phyloP scores from a whole-genome alignment of 1,140 invertebrate species.

The Ctenoplectra terminalis region DNA sequence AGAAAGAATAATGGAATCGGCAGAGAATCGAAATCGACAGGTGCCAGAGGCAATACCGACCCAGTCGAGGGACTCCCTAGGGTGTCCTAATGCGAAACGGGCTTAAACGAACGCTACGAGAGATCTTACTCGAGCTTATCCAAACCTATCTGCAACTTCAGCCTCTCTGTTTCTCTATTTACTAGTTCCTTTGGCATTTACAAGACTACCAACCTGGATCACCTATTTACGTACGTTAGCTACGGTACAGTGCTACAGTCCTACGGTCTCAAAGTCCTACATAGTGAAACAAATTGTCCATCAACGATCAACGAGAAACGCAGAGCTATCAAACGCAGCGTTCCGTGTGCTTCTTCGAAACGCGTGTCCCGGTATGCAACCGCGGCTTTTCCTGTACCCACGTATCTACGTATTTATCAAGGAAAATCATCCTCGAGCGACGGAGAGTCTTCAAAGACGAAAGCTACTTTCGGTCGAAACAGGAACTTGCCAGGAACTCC shows the following conservation, averaged over 20 bases:
- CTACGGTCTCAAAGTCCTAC: not conserved
- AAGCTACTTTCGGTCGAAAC: slow-evolving; percentile 44
- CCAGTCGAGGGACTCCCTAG: slow-evolving; percentile 3
- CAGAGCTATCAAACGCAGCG: not conserved
- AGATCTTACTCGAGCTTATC: too few relatives aligned
- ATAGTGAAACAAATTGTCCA: slow-evolving; percentile 23
- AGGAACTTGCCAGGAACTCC: slow-evolving; percentile 51
- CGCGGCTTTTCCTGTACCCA: slow-evolving; percentile 39
- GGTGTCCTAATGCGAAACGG: not conserved
- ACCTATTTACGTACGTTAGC: not conserved
- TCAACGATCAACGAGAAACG: not conserved
- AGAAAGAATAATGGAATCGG: not conserved
- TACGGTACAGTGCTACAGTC: not conserved
- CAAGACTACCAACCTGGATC: not conserved
- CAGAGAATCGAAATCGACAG: slow-evolving; percentile 7
- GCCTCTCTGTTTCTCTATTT: not conserved
- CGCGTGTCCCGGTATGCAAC: slow-evolving; percentile 1
- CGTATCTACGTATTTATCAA: slow-evolving; percentile 54
- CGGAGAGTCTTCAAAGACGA: slow-evolving; percentile 12
- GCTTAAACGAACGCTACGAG: not conserved
- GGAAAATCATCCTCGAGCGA: slow-evolving; percentile 16
- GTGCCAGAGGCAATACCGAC: slow-evolving; percentile 2
- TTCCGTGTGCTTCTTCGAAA: not conserved
- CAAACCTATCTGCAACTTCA: not conserved
- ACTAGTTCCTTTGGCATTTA: not conserved